Percentiles rank a stretch among this genome's conserved stretches.
Evolutionary conservation across 2,888 invertebrate genomes (phyloP).

Genomic region (Synergus gifuensis): DNA sequence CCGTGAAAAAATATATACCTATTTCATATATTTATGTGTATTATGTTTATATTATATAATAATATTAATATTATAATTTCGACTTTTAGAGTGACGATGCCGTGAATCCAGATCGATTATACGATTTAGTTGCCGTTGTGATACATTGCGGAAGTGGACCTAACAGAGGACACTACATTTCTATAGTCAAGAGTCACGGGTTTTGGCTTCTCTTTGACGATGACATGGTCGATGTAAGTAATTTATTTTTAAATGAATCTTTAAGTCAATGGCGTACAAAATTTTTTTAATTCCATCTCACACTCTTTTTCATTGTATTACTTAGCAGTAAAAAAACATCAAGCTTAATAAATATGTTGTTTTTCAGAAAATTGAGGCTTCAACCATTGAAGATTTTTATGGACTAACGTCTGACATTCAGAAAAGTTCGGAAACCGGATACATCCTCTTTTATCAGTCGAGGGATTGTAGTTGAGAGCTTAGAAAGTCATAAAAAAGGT

Average conservation of each 20-base stretch:
- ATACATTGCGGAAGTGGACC: conserved; percentile 99
- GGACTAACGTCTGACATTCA: conserved; percentile 99
- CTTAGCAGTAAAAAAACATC: neutral
- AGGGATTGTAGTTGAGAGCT: conserved; percentile 83
- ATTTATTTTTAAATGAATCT: conserved; percentile 15
- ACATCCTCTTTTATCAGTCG: conserved; percentile 99
- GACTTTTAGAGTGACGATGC: conserved; percentile 95
- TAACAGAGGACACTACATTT: conserved; percentile 99
- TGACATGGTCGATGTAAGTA: conserved; percentile 98
- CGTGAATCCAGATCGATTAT: conserved; percentile 97
- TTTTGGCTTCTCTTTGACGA: conserved; percentile 99
- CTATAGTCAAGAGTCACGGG: conserved; percentile 99
- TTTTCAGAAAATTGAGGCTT: conserved; percentile 98
- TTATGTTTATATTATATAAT: conserved; percentile 1
- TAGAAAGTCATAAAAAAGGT: conserved; percentile 21
- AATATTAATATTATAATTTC: conserved; percentile 34
- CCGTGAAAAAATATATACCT: too few relatives aligned
- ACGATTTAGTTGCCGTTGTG: conserved; percentile 99
- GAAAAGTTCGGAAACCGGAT: conserved; percentile 99
- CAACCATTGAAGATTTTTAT: conserved; percentile 99
- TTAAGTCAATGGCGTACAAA: neutral
- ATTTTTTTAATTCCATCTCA: neutral
- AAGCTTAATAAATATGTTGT: conserved; percentile 49
- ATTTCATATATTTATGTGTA: too few relatives aligned
- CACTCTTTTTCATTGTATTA: neutral